These are phyloP conservation scores for Limosa lapponica DNA, from an alignment of 2,797 vertebrate species.

Conservation along the genomic window DNA sequence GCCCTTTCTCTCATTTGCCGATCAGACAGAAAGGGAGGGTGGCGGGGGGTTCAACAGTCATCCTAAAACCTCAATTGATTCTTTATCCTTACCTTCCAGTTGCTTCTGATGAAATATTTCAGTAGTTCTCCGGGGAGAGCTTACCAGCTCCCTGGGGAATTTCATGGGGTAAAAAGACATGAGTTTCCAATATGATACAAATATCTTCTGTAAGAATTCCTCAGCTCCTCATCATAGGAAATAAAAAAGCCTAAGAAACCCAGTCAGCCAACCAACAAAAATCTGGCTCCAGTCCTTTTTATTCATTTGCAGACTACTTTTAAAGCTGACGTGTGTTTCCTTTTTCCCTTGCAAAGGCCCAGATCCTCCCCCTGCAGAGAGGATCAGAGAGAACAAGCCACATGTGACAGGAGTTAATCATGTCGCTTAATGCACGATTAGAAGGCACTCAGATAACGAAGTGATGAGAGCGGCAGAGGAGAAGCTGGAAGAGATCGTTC, in stretches of 20 bases:
- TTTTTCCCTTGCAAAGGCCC: slow-evolving; percentile 41
- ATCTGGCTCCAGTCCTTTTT: background rate
- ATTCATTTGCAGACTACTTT: slow-evolving; percentile 19
- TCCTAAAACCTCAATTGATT: background rate
- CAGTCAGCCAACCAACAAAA: background rate
- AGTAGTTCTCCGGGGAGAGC: background rate
- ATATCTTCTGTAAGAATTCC: background rate
- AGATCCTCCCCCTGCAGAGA: slow-evolving; percentile 62
- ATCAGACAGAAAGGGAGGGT: no score
- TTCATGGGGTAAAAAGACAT: background rate
- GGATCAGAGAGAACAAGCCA: slow-evolving; percentile 65
- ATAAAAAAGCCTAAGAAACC: slow-evolving; percentile 13
- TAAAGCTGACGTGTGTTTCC: slow-evolving; percentile 39
- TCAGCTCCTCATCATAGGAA: background rate
- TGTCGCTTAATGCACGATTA: slow-evolving; percentile 62
- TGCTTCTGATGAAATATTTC: background rate
- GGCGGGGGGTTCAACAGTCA: background rate
- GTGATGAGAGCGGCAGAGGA: slow-evolving; percentile 11
- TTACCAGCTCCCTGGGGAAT: background rate
- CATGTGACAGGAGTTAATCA: slow-evolving; percentile 60
- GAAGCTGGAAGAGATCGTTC: slow-evolving; percentile 23
- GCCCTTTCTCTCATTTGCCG: background rate
- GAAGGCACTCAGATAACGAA: slow-evolving; percentile 43
- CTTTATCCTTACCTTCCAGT: background rate
- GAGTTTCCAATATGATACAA: background rate